Percentiles rank a stretch among this genome's conserved stretches.
Evolutionary conservation across 2,113 vertebrate species (phyloP).

Genomic region (Nibea albiflora): DNA sequence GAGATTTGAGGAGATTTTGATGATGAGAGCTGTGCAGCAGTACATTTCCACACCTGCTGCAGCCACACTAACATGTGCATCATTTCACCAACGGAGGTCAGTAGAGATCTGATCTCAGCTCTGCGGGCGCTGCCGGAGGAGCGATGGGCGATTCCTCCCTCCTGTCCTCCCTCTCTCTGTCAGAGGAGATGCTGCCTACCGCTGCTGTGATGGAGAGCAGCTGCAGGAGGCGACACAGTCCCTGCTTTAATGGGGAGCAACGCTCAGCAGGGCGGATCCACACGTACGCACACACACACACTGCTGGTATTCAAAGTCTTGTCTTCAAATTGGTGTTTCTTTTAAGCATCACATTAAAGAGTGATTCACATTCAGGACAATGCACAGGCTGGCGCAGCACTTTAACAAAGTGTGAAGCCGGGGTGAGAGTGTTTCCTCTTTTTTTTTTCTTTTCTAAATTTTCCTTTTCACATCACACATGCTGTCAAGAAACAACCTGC

Average conservation of each 20-base stretch:
- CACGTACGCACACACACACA: not conserved
- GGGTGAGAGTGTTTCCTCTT: not conserved
- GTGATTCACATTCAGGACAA: constrained; percentile 6
- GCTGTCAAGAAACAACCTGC: constrained; percentile 37
- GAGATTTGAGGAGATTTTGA: not conserved
- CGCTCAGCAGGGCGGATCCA: constrained; percentile 27
- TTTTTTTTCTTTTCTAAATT: not conserved
- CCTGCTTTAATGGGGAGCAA: constrained; percentile 1
- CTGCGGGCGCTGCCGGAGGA: not conserved
- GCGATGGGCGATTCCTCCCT: not conserved
- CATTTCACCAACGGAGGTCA: constrained; percentile 55
- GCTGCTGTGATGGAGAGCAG: constrained; percentile 59
- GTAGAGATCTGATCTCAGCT: constrained; percentile 47
- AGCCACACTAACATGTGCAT: not conserved
- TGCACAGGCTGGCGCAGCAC: constrained; percentile 8
- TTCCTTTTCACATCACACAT: not conserved
- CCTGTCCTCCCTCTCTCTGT: constrained; percentile 4
- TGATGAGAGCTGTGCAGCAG: not conserved
- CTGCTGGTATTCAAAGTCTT: constrained; percentile 3
- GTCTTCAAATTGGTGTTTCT: not conserved
- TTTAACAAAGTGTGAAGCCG: constrained; percentile 14
- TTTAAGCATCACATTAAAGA: constrained; percentile 16
- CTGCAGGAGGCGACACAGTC: constrained; percentile 47
- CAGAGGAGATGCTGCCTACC: constrained; percentile 32
- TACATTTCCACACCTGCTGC: not conserved